These are phyloP conservation scores for Pavo muticus DNA, from an alignment of 2,113 vertebrate species.

Conservation along the genomic window DNA sequence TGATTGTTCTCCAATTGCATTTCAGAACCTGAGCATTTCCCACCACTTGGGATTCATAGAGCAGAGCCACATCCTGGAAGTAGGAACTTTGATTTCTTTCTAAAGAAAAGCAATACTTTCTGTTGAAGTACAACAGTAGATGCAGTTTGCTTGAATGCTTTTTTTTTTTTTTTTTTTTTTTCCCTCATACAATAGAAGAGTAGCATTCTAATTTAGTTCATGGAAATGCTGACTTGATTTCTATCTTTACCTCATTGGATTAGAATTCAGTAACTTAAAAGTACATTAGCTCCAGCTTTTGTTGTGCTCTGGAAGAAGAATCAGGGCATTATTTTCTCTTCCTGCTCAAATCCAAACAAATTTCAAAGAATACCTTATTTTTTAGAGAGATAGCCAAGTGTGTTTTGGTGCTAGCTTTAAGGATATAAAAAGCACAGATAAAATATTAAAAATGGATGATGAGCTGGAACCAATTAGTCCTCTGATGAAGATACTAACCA, in stretches of 20 bases:
- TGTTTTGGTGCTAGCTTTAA: neutral
- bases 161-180: neutral
- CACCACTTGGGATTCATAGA: neutral
- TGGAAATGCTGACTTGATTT: neutral
- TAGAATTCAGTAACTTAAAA: neutral
- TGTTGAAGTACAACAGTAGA: neutral
- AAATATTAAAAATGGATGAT: neutral
- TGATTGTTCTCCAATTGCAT: neutral
- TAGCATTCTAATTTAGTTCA: neutral
- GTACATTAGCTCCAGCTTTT: neutral
- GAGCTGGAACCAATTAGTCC: neutral
- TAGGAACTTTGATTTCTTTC: neutral
- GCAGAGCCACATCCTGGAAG: neutral
- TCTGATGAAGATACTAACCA: neutral
- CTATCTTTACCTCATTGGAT: neutral
- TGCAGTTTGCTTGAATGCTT: neutral
- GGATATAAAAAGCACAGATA: neutral
- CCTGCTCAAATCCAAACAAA: neutral
- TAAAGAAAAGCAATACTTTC: neutral
- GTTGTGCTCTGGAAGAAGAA: neutral
- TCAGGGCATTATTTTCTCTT: neutral
- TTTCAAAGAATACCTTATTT: neutral
- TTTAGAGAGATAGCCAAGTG: neutral
- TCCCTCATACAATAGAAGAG: neutral
- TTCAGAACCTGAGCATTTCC: neutral